These are phyloP conservation scores for Drosophila paramelanica DNA, from an alignment of 2,888 invertebrate species.

Conservation along the genomic window DNA sequence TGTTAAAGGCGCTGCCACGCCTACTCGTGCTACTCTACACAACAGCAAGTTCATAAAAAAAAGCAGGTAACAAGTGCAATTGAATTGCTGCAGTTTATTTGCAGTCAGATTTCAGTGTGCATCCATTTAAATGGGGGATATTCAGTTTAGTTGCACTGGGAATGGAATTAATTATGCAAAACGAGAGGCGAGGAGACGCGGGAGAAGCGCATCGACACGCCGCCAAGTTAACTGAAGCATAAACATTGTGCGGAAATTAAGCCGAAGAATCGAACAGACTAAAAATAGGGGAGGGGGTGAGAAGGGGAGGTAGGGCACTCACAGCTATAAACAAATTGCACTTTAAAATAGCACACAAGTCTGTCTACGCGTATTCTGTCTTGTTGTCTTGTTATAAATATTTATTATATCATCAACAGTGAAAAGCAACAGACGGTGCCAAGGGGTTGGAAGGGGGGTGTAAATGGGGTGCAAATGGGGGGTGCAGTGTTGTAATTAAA, in stretches of 20 bases:
- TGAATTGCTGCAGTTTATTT: slow-evolving; percentile 23
- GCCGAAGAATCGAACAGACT: slow-evolving; percentile 44
- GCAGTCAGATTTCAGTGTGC: slow-evolving; percentile 29
- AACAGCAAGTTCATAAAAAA: slow-evolving; percentile 34
- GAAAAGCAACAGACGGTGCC: not conserved
- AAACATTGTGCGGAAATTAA: slow-evolving; percentile 72
- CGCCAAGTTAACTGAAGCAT: slow-evolving; percentile 59
- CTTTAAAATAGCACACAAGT: slow-evolving; percentile 52
- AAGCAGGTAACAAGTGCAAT: slow-evolving; percentile 38
- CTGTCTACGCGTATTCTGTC: slow-evolving; percentile 17
- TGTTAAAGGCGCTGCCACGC: slow-evolving; percentile 15
- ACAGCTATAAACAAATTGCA: slow-evolving; percentile 62
- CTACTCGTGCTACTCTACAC: not conserved
- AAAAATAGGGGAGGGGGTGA: not conserved
- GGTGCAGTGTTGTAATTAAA: slow-evolving; percentile 64
- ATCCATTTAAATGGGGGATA: no score
- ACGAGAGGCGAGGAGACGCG: slow-evolving; percentile 30
- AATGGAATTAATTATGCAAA: slow-evolving; percentile 74
- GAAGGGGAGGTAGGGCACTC: not conserved
- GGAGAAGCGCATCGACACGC: slow-evolving; percentile 40
- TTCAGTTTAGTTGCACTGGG: slow-evolving; percentile 1
- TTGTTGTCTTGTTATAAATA: slow-evolving; percentile 69
- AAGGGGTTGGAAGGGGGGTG: not conserved
- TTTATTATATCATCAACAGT: slow-evolving; percentile 68
- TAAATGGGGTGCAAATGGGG: slow-evolving; percentile 8